A percentile compares a stretch with the other conserved stretches of the same genome.
These are phyloP conservation scores for Urechis unicinctus DNA, from an alignment of 2,888 invertebrate species.

Conservation along the genomic window DNA sequence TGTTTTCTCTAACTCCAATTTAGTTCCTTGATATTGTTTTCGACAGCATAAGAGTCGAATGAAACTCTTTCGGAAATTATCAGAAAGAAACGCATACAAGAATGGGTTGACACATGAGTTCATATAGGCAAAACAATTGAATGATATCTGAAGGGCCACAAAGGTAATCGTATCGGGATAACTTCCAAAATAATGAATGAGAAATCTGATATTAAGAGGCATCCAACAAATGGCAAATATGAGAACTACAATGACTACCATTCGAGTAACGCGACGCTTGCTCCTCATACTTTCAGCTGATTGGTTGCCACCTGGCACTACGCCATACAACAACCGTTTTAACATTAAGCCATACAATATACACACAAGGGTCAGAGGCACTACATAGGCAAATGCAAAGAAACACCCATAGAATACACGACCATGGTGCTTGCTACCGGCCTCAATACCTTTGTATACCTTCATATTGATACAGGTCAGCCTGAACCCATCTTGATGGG, in stretches of 20 bases:
- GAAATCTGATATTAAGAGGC: constrained; percentile 72
- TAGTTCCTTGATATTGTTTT: neutral
- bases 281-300: constrained; percentile 76
- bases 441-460: constrained; percentile 2
- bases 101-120: constrained; percentile 93
- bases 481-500: constrained; percentile 46
- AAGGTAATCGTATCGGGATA: constrained; percentile 59
- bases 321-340: constrained; percentile 74
- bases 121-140: constrained; percentile 67
- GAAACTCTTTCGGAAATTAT: constrained; percentile 88
- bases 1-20: neutral
- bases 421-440: constrained; percentile 6
- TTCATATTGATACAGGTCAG: constrained; percentile 31
- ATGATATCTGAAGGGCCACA: constrained; percentile 51
- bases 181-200: constrained; percentile 65
- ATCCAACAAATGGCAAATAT: constrained; percentile 92
- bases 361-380: constrained; percentile 79
- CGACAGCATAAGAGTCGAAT: constrained; percentile 45
- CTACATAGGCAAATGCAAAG: constrained; percentile 79
- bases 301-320: constrained; percentile 60
- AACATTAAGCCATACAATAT: constrained; percentile 85
- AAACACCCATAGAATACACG: constrained; percentile 49
- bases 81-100: constrained; percentile 87
- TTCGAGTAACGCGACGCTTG: constrained; percentile 80
- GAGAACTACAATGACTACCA: constrained; percentile 85